A percentile compares a stretch with the other conserved stretches of the same genome.
Conservation (phyloP, 2,797 vertebrate genomes). For the Myotis daubentonii region DNA sequence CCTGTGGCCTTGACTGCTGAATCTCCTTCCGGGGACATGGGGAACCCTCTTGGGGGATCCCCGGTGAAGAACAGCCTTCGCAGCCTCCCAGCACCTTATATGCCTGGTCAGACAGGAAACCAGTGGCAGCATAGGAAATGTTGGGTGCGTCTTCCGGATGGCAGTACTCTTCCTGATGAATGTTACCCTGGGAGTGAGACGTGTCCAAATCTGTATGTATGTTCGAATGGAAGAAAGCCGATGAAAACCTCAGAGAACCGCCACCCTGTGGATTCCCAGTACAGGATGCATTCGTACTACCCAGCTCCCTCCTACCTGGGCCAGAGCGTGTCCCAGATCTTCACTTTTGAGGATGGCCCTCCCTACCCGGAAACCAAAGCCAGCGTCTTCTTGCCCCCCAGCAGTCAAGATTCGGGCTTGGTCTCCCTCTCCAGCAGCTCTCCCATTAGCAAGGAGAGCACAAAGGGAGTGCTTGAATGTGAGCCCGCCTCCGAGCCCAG, state of each 20-base stretch:
- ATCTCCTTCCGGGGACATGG: constrained; percentile 83
- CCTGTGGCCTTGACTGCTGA: constrained; percentile 89
- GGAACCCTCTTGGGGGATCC: constrained; percentile 81
- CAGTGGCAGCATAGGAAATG: constrained; percentile 84
- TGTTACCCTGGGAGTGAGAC: neutral
- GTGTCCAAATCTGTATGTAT: neutral
- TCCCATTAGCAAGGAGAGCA: constrained; percentile 85
- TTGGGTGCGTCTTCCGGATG: neutral
- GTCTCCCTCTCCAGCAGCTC: constrained; percentile 89
- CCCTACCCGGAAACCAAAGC: constrained; percentile 88
- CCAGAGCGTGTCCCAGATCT: constrained; percentile 90
- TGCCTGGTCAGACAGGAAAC: constrained; percentile 87
- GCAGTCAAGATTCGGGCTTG: constrained; percentile 89
- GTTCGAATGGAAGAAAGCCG: constrained; percentile 74
- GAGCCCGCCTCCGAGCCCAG: constrained; percentile 84
- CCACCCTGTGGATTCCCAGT: constrained; percentile 91
- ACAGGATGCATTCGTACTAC: constrained; percentile 95
- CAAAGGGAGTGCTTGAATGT: constrained; percentile 88
- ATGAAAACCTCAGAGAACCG: constrained; percentile 90
- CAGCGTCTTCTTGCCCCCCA: constrained; percentile 87
- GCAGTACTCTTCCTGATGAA: neutral
- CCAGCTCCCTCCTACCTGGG: constrained; percentile 91
- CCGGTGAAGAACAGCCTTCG: constrained; percentile 86
- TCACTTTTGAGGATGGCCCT: constrained; percentile 89
- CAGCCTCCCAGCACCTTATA: constrained; percentile 83